A percentile compares a stretch with the other conserved stretches of the same genome.
These are phyloP conservation scores for Salmo trutta DNA, from an alignment of 2,797 vertebrate genomes.

Conservation along the genomic window DNA sequence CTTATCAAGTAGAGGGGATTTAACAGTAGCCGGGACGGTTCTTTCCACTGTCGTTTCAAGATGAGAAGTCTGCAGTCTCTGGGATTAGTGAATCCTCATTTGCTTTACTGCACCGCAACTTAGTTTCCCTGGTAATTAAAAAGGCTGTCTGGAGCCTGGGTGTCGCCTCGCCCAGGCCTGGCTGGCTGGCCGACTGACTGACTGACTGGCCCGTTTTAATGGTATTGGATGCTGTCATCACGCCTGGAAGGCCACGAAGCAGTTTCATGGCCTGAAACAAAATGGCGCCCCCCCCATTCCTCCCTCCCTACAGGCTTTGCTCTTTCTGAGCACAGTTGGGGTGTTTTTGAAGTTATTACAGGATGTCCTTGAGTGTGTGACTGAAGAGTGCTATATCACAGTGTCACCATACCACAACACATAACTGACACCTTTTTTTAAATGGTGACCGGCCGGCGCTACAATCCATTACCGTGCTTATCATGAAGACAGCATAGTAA, in stretches of 20 bases:
- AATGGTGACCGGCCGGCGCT: background rate
- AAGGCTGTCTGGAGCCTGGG: slow-evolving; percentile 52
- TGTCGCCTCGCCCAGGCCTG: slow-evolving; percentile 55
- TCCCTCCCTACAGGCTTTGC: background rate
- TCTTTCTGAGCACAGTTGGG: background rate
- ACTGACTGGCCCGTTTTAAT: slow-evolving; percentile 34
- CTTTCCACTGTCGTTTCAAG: slow-evolving; percentile 23
- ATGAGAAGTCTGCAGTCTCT: slow-evolving; percentile 23
- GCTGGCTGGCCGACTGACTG: slow-evolving; percentile 12
- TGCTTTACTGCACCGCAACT: slow-evolving; percentile 47
- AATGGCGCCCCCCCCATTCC: background rate
- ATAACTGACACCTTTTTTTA: background rate
- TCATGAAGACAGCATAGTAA: slow-evolving; percentile 11
- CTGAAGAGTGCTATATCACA: slow-evolving; percentile 38
- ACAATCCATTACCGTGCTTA: background rate
- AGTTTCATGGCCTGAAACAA: slow-evolving; percentile 3
- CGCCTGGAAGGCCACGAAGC: slow-evolving; percentile 4
- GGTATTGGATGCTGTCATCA: slow-evolving; percentile 15
- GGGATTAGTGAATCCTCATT: slow-evolving; percentile 49
- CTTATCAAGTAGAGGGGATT: slow-evolving; percentile 46
- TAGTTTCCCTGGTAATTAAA: slow-evolving; percentile 67
- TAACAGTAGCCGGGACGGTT: slow-evolving; percentile 51
- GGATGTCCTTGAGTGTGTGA: slow-evolving; percentile 49
- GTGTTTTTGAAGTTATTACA: slow-evolving; percentile 10
- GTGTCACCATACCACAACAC: slow-evolving; percentile 28